phyloP scores from a whole-genome alignment of 2,888 invertebrate genomes.

The Gari tellinella region DNA sequence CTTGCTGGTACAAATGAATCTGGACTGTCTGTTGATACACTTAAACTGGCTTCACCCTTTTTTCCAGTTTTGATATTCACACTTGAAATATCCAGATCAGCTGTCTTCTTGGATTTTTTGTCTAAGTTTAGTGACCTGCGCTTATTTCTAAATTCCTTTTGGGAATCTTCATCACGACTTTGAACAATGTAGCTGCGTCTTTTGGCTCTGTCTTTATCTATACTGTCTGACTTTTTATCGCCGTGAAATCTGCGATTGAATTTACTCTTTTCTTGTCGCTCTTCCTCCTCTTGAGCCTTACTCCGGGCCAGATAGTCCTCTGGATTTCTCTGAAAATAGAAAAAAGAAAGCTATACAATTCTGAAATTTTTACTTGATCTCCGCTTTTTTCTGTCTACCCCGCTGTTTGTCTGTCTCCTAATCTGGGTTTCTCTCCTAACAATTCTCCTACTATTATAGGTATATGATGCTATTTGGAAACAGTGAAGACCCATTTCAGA shows the following conservation, averaged over 20 bases:
- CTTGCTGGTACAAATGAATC: slow-evolving; percentile 50
- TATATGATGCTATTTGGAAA: no score
- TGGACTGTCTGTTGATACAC: slow-evolving; percentile 41
- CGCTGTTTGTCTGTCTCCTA: no score
- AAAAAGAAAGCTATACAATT: slow-evolving; percentile 15
- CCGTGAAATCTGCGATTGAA: slow-evolving; percentile 60
- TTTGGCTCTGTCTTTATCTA: slow-evolving; percentile 51
- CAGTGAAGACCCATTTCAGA: no score
- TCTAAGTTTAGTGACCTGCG: slow-evolving; percentile 70
- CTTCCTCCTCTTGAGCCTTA: slow-evolving; percentile 71
- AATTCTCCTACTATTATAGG: no score
- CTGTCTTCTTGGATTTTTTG: slow-evolving; percentile 45
- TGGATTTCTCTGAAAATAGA: slow-evolving; percentile 73
- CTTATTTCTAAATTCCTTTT: slow-evolving; percentile 70
- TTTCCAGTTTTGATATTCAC: slow-evolving; percentile 20
- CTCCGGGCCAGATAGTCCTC: slow-evolving; percentile 73
- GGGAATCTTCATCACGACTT: slow-evolving; percentile 44
- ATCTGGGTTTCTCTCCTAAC: no score
- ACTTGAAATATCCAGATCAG: slow-evolving; percentile 24
- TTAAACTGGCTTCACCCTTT: slow-evolving; percentile 25
- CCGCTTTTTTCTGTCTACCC: no score
- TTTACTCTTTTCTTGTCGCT: slow-evolving; percentile 65
- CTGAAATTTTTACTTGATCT: no score
- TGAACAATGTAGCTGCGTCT: slow-evolving; percentile 53
- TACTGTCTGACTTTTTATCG: slow-evolving; percentile 46